Evolutionary conservation across 2,797 vertebrate genomes (phyloP).

Genomic region (Nannoperca obscura): DNA sequence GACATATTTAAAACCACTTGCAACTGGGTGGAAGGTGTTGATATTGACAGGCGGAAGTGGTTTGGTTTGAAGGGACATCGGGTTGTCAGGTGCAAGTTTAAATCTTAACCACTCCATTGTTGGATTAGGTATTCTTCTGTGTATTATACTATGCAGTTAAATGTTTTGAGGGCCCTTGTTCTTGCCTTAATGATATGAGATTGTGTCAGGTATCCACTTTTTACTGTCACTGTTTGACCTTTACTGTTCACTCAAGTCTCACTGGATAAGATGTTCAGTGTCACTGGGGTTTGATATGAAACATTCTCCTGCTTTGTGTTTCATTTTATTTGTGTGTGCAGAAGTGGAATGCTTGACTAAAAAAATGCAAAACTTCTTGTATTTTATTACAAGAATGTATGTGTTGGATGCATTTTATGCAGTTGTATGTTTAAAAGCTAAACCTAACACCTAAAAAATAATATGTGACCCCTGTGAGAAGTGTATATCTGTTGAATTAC

Average conservation of each 20-base stretch:
- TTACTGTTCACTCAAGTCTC: conserved; percentile 45
- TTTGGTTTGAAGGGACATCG: conserved; percentile 18
- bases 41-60: conserved; percentile 13
- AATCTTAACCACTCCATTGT: neutral
- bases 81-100: conserved; percentile 3
- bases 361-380: conserved; percentile 9
- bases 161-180: conserved; percentile 37
- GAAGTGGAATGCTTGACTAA: conserved; percentile 31
- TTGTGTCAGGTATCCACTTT: conserved; percentile 30
- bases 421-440: conserved; percentile 22
- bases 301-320: conserved; percentile 42
- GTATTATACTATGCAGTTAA: conserved; percentile 11
- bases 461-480: neutral
- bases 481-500: neutral
- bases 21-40: conserved; percentile 15
- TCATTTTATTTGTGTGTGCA: conserved; percentile 25
- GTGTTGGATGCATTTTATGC: conserved; percentile 18
- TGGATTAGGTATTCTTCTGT: conserved; percentile 8
- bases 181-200: conserved; percentile 25
- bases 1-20: conserved; percentile 5
- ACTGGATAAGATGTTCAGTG: conserved; percentile 36
- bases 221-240: conserved; percentile 30
- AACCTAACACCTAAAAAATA: neutral
- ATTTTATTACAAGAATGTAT: conserved; percentile 29
- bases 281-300: conserved; percentile 39